Evolutionary conservation across 1,140 invertebrate species (phyloP), one percentile per base, ranked within the genome.

Genomic region (Drosophila melanogaster): DNA sequence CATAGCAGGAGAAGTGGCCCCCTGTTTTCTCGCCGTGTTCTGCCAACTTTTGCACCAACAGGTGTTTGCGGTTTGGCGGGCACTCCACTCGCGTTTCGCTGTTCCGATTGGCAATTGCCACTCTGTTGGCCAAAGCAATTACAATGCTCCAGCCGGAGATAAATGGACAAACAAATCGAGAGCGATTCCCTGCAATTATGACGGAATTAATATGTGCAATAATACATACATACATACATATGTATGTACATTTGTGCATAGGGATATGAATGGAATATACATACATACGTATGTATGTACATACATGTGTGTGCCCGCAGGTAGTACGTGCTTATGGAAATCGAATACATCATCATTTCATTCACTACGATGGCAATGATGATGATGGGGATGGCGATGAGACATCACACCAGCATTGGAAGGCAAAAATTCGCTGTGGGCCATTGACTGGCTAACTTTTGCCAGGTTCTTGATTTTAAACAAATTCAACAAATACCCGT

Each of bases 151-250:
- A 35, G 44, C 44, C 26, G 49, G 49, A 55, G 43, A 53, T 40
- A 47, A 53, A 61, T 50, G 35, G 47, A 26, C 58, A 74, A 74
- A 41, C 49, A 62, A 62, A 75, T 75, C 40, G 60, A 43, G 44
- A 46, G 30, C 54, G 35, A 75, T 53, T 64, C 59, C 26, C 15
- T 43, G 51, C 51, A 46, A 57, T 75, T 75, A 56, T 71, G 12
- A n/a, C 33, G 7, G 17, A 69, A 72, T 24, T 30, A 30, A 43
- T 37, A n/a, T 22, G 22, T 11, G 26, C 1, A 24, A 30, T 2
- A 22, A 35, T 40, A 8, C 40, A 30, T 15, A 19, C n/a, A 14
- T 24, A 41, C 1, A 15, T 54, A 61, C n/a, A 19, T 22, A 30
- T 30, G 7, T 24, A 41, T 1, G 12, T 54, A 61, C n/a, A 19